phyloP scores from a whole-genome alignment of 2,113 vertebrate genomes.

The Mirza zaza region DNA sequence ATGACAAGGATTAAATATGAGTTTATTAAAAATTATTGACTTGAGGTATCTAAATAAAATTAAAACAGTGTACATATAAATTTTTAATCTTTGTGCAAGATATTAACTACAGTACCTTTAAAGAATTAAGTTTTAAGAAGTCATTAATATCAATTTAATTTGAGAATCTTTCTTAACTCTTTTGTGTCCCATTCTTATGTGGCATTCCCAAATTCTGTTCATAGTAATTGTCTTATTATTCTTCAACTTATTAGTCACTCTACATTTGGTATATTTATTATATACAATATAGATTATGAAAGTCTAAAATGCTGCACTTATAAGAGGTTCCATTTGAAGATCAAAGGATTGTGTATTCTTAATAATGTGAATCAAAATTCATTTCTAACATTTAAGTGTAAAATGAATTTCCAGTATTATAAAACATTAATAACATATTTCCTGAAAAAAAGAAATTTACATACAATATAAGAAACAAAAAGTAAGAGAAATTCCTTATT shows the following conservation, averaged over 20 bases:
- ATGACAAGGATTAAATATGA: not conserved
- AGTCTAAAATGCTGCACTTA: not conserved
- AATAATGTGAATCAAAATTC: not conserved
- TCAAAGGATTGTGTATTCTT: not conserved
- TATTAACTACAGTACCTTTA: not conserved
- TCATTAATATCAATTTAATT: not conserved
- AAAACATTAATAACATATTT: not conserved
- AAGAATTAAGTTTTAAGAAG: not conserved
- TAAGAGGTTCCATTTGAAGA: not conserved
- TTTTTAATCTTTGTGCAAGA: not conserved
- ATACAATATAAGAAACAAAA: not conserved
- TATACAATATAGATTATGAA: not conserved
- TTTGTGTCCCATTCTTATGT: not conserved
- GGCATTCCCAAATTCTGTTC: not conserved
- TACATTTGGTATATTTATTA: not conserved
- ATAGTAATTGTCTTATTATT: not conserved
- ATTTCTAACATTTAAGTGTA: not conserved
- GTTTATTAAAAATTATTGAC: not conserved
- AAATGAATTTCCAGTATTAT: not conserved
- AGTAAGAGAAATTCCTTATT: not conserved
- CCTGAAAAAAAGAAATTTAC: not conserved
- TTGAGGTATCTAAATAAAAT: slow-evolving; percentile 27
- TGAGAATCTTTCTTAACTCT: not conserved
- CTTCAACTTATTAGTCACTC: not conserved
- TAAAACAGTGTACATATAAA: not conserved